phyloP scores from a whole-genome alignment of 2,888 invertebrate genomes.

The Drosophila testacea region DNA sequence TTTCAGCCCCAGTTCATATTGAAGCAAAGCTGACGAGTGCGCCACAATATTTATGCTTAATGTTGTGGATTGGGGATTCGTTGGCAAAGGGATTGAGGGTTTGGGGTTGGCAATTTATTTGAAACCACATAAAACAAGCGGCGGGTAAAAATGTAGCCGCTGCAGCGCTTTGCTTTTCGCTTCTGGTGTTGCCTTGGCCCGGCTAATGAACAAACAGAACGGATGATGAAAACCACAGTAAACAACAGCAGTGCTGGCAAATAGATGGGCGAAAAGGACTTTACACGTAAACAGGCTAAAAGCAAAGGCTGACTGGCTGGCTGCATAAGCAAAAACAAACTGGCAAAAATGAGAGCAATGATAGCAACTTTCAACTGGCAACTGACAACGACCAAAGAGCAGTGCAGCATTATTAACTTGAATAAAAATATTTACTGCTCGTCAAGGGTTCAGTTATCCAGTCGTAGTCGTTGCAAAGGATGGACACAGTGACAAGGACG shows the following conservation, averaged over 20 bases:
- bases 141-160: conserved; percentile 64
- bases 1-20: conserved; percentile 22
- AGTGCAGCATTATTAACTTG: conserved; percentile 74
- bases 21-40: conserved; percentile 32
- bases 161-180: conserved; percentile 27
- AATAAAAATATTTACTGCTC: conserved; percentile 78
- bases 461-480: conserved; percentile 40
- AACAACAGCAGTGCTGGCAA: conserved; percentile 60
- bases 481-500: conserved; percentile 51
- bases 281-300: conserved; percentile 64
- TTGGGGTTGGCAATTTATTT: conserved; percentile 73
- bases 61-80: conserved; percentile 16
- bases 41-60: conserved; percentile 48
- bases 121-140: conserved; percentile 76
- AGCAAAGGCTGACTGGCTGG: background rate
- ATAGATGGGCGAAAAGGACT: conserved; percentile 63
- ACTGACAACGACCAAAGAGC: background rate
- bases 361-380: conserved; percentile 36
- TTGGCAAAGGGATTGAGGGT: background rate
- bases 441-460: conserved; percentile 65
- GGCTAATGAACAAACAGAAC: conserved; percentile 79
- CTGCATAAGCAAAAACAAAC: conserved; percentile 69
- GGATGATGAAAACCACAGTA: conserved; percentile 79
- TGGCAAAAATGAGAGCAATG: conserved; percentile 36
- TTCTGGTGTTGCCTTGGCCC: conserved; percentile 58